Base-by-base conservation (phyloP, 2,888 invertebrate species). In the Synergus gifuensis region DNA sequence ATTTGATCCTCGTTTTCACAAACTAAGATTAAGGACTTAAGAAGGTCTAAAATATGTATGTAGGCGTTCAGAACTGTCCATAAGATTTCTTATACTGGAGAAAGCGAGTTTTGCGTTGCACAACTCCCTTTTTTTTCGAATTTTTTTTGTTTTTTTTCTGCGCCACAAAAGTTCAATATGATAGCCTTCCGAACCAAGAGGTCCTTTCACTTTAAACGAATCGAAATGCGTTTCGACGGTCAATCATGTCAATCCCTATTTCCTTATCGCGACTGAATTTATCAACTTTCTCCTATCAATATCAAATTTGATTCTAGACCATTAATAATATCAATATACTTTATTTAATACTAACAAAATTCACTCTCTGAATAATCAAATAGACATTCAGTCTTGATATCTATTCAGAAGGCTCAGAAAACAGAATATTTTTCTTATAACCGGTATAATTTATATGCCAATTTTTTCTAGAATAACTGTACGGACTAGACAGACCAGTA, bases 171-270 rank as follows among this genome's bases (percentile, higher is more conserved):
- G 73, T 73, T 73, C n/a, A 54, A 62, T 28, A 14, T 28, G 69
- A 73, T 73, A 54, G 36, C n/a, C n/a, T n/a, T 0, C 49, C 40
- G 58, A 73, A 58, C 73, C 73, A 73, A 36, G 36, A 18, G 73
- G 54, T 28, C 73, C 73, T 73, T 73, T 73, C 73, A 73, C 73
- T 73, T 73, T 73, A 54, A 4, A 54, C 73, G 36, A 73, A 73
- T 54, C 28, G 28, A 69, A 69, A 49, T 28, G 42, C 18, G 18
- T 18, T 58, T 18, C 58, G 28, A 14, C 28, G 14, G 62, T 62
- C 28, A 62, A 28, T 62, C 12, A 1, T 5, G 49, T 54, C 16
- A 54, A 5, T 54, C 16, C 9, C n/a, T 62, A 62, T 67, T 67
- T 42, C 0, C 46, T 40, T 36, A n/a, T 49, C 69, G 49, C 11